phyloP scores from a whole-genome alignment of 2,113 vertebrate species.

The Vulpes lagopus region DNA sequence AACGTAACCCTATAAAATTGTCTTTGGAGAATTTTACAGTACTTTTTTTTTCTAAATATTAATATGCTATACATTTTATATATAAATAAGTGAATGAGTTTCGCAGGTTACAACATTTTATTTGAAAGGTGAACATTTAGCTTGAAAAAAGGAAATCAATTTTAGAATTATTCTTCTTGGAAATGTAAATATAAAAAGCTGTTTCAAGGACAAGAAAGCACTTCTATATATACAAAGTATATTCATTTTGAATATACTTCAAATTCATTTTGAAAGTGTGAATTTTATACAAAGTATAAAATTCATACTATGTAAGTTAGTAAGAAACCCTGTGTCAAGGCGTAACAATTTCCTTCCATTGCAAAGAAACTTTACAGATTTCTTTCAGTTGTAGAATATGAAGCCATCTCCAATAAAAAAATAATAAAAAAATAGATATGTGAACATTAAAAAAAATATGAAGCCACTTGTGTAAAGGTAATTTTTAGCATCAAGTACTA shows the following conservation, averaged over 20 bases:
- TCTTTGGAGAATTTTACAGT: background rate
- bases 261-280: too few species aligned
- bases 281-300: slow-evolving; percentile 49
- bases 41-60: background rate
- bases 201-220: slow-evolving; percentile 36
- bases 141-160: background rate
- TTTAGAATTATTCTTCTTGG: slow-evolving; percentile 52
- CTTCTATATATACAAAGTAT: slow-evolving; percentile 47
- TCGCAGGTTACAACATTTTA: background rate
- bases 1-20: background rate
- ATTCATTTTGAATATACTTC: too few species aligned
- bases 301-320: slow-evolving; percentile 45
- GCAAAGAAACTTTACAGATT: slow-evolving; percentile 54
- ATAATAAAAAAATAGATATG: too few species aligned
- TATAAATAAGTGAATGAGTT: background rate
- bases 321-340: slow-evolving; percentile 49
- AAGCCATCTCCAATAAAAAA: slow-evolving; percentile 37
- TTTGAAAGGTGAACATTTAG: slow-evolving; percentile 29
- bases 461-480: slow-evolving; percentile 75
- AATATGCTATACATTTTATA: background rate
- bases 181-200: slow-evolving; percentile 44
- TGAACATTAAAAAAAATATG: background rate
- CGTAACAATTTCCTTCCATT: background rate
- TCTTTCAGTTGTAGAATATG: slow-evolving; percentile 56
- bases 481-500: slow-evolving; percentile 72